Percentiles rank a stretch among this genome's conserved stretches.
phyloP scores from a whole-genome alignment of 2,797 vertebrate species.

The Chelidonichthys spinosus region DNA sequence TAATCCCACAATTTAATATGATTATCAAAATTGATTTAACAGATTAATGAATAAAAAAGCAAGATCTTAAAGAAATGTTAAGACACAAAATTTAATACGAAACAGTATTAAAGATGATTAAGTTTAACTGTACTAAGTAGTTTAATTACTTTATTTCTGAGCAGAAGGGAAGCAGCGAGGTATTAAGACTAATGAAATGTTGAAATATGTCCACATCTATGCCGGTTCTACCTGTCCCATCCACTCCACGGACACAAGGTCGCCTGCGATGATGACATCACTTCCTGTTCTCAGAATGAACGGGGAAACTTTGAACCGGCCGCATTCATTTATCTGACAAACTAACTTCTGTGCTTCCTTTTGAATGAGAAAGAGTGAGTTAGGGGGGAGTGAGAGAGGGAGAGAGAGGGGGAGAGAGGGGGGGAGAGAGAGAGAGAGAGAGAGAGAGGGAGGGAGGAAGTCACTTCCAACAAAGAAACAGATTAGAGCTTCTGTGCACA shows the following conservation, averaged over 20 bases:
- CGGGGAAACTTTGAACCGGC: conserved; percentile 38
- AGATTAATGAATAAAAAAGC: not conserved
- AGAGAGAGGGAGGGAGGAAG: conserved; percentile 20
- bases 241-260: conserved; percentile 32
- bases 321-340: conserved; percentile 64
- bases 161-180: not conserved
- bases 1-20: not conserved
- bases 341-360: conserved; percentile 61
- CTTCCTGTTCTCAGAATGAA: conserved; percentile 45
- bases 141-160: not conserved
- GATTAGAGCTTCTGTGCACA: conserved; percentile 59
- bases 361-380: conserved; percentile 30
- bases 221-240: conserved; percentile 1
- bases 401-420: too few species aligned
- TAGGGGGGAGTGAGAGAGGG: too few species aligned
- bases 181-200: not conserved
- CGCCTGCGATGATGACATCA: conserved; percentile 54
- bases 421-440: not conserved
- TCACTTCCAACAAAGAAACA: conserved; percentile 40
- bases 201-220: not conserved
- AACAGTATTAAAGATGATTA: not conserved
- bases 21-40: not conserved
- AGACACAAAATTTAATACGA: not conserved
- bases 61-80: too few species aligned
- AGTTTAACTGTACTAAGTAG: not conserved